A percentile compares a stretch with the other conserved stretches of the same genome.
Conservation (phyloP, 2,113 vertebrate genomes). For the Acanthochromis polyacanthus region DNA sequence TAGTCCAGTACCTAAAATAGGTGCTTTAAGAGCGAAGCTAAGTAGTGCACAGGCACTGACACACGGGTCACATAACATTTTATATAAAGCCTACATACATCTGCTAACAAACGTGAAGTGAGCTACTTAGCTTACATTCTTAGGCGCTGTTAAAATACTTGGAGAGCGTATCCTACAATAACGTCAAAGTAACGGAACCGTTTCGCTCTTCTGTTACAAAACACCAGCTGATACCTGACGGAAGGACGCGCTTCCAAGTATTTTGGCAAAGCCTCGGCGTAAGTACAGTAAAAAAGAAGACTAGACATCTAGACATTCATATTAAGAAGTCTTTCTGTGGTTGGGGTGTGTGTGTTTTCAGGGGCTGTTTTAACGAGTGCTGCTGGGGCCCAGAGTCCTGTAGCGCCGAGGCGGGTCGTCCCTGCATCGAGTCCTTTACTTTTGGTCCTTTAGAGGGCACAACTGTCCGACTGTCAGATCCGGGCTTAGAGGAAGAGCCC, state of each 20-base stretch:
- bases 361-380: conserved; percentile 65
- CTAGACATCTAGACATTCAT: conserved; percentile 80
- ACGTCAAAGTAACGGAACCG: conserved; percentile 28
- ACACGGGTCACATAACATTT: conserved; percentile 75
- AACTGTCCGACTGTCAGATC: conserved; percentile 73
- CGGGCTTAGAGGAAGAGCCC: conserved; percentile 67
- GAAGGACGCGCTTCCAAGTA: conserved; percentile 79
- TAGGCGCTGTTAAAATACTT: conserved; percentile 71
- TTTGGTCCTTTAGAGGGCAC: conserved; percentile 84
- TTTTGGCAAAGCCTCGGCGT: conserved; percentile 70
- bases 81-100: conserved; percentile 79
- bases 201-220: conserved; percentile 1
- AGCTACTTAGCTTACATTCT: conserved; percentile 82
- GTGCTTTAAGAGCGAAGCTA: conserved; percentile 78
- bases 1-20: conserved; percentile 76
- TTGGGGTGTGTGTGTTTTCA: conserved; percentile 89
- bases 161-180: conserved; percentile 40
- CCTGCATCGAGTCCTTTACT: conserved; percentile 83
- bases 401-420: conserved; percentile 79
- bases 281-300: conserved; percentile 85
- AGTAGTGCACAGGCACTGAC: conserved; percentile 82
- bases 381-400: conserved; percentile 86
- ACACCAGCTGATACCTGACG: conserved; percentile 24
- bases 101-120: conserved; percentile 78
- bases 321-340: conserved; percentile 92